A percentile compares a stretch with the other conserved stretches of the same genome.
Evolutionary conservation across 2,797 vertebrate genomes (phyloP).

Genomic region (Anisognathus igniventris): DNA sequence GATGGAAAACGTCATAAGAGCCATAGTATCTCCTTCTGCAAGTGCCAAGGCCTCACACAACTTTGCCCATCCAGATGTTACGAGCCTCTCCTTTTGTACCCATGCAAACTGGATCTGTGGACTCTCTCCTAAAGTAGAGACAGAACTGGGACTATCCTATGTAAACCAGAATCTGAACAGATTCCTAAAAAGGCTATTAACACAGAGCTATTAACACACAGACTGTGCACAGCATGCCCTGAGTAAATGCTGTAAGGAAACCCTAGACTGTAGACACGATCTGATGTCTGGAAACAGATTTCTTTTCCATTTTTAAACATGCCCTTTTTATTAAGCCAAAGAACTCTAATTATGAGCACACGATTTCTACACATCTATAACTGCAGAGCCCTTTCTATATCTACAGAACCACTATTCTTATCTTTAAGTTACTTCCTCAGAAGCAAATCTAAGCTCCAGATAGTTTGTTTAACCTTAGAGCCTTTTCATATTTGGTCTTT

Average conservation of each 20-base stretch:
- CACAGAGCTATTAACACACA: not conserved
- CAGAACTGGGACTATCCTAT: not conserved
- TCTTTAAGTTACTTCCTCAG: not conserved
- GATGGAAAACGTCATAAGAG: rapidly evolving
- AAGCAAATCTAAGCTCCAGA: not conserved
- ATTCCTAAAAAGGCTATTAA: not conserved
- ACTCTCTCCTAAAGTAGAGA: not conserved
- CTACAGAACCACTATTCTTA: not conserved
- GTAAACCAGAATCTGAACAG: not conserved
- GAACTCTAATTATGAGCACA: not conserved
- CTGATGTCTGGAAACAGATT: not conserved
- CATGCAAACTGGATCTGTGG: not conserved
- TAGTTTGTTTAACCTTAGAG: not conserved
- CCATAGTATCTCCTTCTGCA: not conserved
- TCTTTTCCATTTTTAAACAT: not conserved
- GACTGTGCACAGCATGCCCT: not conserved
- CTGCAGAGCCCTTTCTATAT: not conserved
- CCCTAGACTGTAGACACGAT: not conserved
- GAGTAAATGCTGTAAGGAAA: not conserved
- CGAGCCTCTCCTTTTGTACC: not conserved
- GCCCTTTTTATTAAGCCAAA: not conserved
- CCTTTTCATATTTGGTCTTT: not conserved
- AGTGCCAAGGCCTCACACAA: not conserved
- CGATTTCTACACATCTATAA: not conserved
- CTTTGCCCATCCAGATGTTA: not conserved